Percentiles rank a stretch among this genome's conserved stretches.
Evolutionary conservation across 37 sponge, comb jelly and placozoan species (phyloP).

Genomic region (Aphrocallistes beatrix): DNA sequence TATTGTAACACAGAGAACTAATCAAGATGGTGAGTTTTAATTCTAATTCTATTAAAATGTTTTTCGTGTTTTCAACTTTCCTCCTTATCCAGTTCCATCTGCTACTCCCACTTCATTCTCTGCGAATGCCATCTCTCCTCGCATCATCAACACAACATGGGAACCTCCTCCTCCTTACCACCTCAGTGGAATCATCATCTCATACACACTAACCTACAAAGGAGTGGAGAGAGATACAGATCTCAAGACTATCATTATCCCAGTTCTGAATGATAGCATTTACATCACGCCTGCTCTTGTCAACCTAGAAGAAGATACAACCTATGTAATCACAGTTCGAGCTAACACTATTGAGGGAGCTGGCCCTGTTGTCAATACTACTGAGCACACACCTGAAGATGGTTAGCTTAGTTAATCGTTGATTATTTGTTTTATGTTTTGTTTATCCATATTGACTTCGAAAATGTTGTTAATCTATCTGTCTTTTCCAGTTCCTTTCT

Average conservation of each 20-base stretch:
- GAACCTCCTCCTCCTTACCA: conserved; percentile 14
- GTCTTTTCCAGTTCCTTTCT: not conserved
- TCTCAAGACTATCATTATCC: not conserved
- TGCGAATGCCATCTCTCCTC: conserved; percentile 7
- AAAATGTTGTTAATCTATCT: not conserved
- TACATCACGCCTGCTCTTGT: conserved; percentile 8
- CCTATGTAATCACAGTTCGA: not conserved
- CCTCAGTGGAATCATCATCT: not conserved
- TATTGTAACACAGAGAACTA: not conserved
- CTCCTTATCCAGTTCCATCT: not conserved
- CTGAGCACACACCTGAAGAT: conserved; percentile 6
- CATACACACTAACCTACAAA: not conserved
- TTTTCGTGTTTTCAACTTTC: not conserved
- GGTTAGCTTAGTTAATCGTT: not conserved
- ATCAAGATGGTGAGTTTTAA: not conserved
- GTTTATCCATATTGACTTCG: not conserved
- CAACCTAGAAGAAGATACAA: not conserved
- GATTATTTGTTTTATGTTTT: not conserved
- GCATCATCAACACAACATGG: conserved; percentile 17
- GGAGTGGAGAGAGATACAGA: not conserved
- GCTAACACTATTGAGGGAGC: conserved; percentile 8
- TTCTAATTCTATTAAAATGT: not conserved
- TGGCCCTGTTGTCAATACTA: not conserved
- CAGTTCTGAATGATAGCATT: not conserved
- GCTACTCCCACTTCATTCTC: conserved; percentile 16